Evolutionary conservation across 2,888 invertebrate genomes (phyloP), one percentile per base, ranked within the genome.

Genomic region (Copidosoma aretas): DNA sequence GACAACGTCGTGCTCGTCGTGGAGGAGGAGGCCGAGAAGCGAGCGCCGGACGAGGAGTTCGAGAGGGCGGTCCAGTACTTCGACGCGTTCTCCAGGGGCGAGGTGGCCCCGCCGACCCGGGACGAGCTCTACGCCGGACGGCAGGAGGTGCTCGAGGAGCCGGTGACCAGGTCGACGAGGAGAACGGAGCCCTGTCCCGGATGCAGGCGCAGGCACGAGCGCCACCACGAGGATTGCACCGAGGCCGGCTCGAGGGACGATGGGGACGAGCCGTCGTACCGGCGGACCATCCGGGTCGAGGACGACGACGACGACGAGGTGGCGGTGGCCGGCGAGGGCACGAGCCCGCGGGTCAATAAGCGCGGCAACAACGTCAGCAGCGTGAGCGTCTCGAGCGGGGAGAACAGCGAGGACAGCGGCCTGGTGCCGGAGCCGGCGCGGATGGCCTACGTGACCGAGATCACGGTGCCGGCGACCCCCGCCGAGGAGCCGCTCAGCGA

Each of bases 381-480:
- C 69, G 77, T 83, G 2, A 83, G 81, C 67, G 82, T 82, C 3
- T 82, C 82, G 15, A 82, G 81, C 63, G 80, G 79, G 14, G 83
- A 82, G 25, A 81, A 78, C 41, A 82, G 80, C 68, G 82, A 82
- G 41, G 82, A 82, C 59, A 81, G 81, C 68, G 82, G 79, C 2
- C 65, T 80, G 4, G 80, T 78, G 21, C 77, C 32, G 81, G 80
- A 58, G 79, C 77, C 21, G 62, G 61, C 60, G 15, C 84, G 83
- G 46, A 81, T 87, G 77, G 89, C 90, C 32, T 91, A 91, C 77
- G 87, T 92, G 43, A 92, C 91, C 52, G 92, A 92, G 84, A 92
- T 92, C 68, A 90, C 91, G 83, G 91, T 91, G 1, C 43, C 43
- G 43, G 43, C 43, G 41, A 77, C 84, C 1, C 81, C 77, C 51